Conservation (phyloP, 2,888 invertebrate species). For the Carterocephalus palaemon region DNA sequence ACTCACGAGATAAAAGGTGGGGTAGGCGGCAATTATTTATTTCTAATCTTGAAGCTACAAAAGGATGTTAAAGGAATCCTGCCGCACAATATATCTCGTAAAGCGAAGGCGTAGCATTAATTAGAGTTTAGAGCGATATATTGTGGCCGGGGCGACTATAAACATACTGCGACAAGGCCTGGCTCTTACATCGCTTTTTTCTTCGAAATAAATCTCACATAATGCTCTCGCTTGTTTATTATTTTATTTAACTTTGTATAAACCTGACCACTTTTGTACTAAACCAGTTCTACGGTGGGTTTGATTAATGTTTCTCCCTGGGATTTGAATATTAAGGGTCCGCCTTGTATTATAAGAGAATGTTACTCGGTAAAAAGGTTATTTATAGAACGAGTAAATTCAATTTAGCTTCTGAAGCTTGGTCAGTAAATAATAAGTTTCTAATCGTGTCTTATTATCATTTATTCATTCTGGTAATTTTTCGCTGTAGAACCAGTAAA, state of each 20-base stretch:
- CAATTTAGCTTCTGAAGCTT: constrained; percentile 38
- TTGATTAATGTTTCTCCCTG: constrained; percentile 68
- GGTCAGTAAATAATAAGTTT: constrained; percentile 19
- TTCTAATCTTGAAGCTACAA: constrained; percentile 36
- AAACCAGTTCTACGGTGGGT: constrained; percentile 65
- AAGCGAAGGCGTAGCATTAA: constrained; percentile 63
- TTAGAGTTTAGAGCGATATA: constrained; percentile 69
- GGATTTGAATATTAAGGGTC: constrained; percentile 62
- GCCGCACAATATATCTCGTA: constrained; percentile 53
- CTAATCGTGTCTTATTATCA: not conserved
- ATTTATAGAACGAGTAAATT: constrained; percentile 59
- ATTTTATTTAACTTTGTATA: constrained; percentile 68
- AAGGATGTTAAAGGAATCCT: constrained; percentile 47
- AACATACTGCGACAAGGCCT: constrained; percentile 68
- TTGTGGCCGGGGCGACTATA: constrained; percentile 63
- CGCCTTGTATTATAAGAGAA: constrained; percentile 67
- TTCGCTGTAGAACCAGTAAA: not conserved
- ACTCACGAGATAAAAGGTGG: constrained; percentile 27
- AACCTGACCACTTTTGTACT: constrained; percentile 65
- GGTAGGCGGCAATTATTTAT: constrained; percentile 34
- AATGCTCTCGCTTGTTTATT: constrained; percentile 73
- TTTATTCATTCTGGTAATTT: not conserved
- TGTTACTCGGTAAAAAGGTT: constrained; percentile 62
- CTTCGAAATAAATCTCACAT: constrained; percentile 75
- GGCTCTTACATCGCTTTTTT: constrained; percentile 68